Evolutionary conservation across 2,888 invertebrate species (phyloP), one percentile per base, ranked within the genome.

Genomic region (Eumacrocentrus americanus): DNA sequence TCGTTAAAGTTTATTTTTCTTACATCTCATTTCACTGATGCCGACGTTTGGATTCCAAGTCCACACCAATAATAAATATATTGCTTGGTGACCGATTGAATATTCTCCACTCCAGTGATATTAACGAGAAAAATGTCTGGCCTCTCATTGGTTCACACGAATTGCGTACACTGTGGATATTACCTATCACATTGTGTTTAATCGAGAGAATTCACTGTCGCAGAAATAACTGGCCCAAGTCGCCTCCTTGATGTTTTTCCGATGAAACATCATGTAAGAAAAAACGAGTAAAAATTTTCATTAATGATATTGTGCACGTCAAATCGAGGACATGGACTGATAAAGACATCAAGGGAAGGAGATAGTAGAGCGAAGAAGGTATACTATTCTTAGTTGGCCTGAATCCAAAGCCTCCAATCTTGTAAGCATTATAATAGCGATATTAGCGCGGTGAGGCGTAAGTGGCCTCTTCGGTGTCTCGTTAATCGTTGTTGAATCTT

Each of bases 181-280:
- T n/a, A n/a, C n/a, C n/a, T n/a, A n/a, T n/a, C n/a, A n/a, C n/a
- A n/a, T n/a, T n/a, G n/a, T n/a, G n/a, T n/a, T n/a, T n/a, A n/a
- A n/a, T n/a, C n/a, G n/a, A n/a, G n/a, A n/a, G n/a, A n/a, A n/a
- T n/a, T n/a, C n/a, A n/a, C n/a, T n/a, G n/a, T n/a, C n/a, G n/a
- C n/a, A n/a, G n/a, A n/a, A n/a, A n/a, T n/a, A n/a, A n/a, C n/a
- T n/a, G n/a, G n/a, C n/a, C n/a, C n/a, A n/a, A n/a, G n/a, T n/a
- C n/a, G n/a, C n/a, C n/a, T n/a, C n/a, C n/a, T 57, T 57, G 35
- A 40, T 48, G 48, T 57, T 57, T 57, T 34, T 50, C 50, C 57
- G 50, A 57, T 50, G 57, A 57, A 57, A 48, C 14, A 29, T 18
- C 20, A 20, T 40, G 40, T 35, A 42, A 22, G 18, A 23, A n/a